Percentiles rank a stretch among this genome's conserved stretches.
These are phyloP conservation scores for Latrodectus geometricus DNA, from an alignment of 1,140 invertebrate genomes.

Conservation along the genomic window DNA sequence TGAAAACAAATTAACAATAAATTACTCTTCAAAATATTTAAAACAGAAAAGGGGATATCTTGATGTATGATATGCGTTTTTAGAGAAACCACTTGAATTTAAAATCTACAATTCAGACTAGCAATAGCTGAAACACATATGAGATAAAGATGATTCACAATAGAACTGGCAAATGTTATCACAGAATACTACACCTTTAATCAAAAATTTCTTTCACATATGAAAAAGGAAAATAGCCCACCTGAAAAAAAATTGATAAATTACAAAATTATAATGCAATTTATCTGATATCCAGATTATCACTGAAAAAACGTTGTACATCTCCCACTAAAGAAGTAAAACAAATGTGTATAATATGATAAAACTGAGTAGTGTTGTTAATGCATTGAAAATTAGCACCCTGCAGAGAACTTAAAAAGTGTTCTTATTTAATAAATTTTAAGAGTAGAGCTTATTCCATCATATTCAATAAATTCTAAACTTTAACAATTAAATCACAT, in stretches of 20 bases:
- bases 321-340: neutral
- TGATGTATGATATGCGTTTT: neutral
- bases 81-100: neutral
- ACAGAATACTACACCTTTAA: conserved; percentile 16
- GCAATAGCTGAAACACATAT: neutral
- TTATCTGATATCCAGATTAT: neutral
- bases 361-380: neutral
- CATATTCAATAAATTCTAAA: too few relatives aligned
- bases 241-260: conserved; percentile 30
- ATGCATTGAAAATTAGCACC: neutral
- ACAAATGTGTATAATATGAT: neutral
- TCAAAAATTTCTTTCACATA: conserved; percentile 63
- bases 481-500: too few relatives aligned
- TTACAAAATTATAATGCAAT: neutral
- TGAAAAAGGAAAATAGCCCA: conserved; percentile 64
- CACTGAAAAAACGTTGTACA: neutral
- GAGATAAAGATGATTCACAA: neutral
- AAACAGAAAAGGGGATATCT: neutral
- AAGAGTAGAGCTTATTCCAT: too few relatives aligned
- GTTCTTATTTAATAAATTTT: neutral
- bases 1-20: neutral
- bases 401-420: neutral
- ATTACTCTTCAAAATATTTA: neutral
- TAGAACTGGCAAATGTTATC: conserved; percentile 32
- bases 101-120: neutral